phyloP scores from a whole-genome alignment of 2,888 invertebrate species.

The Morpho deidamia region DNA sequence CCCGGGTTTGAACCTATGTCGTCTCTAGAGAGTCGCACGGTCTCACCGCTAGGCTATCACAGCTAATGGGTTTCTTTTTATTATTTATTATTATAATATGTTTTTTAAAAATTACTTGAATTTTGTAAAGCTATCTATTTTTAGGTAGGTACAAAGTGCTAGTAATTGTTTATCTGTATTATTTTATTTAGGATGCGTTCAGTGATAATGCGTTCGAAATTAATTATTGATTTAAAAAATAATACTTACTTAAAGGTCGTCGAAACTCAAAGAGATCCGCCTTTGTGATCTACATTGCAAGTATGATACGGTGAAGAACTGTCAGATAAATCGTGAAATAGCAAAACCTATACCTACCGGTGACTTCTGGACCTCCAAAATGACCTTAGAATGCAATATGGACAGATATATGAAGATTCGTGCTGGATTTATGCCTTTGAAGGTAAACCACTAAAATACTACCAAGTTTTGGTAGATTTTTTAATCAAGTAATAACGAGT shows the following conservation, averaged over 20 bases:
- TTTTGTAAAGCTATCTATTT: too few species aligned
- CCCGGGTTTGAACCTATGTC: too few species aligned
- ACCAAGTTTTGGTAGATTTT: not conserved
- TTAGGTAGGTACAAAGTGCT: too few species aligned
- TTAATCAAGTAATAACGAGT: not conserved
- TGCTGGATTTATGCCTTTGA: conserved; percentile 43
- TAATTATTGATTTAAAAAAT: too few species aligned
- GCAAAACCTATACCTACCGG: conserved; percentile 40
- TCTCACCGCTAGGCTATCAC: too few species aligned
- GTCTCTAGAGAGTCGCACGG: too few species aligned
- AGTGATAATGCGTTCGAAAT: too few species aligned
- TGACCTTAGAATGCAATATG: conserved; percentile 57
- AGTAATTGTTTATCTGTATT: not conserved
- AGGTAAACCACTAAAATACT: conserved; percentile 28
- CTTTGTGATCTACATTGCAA: conserved; percentile 57
- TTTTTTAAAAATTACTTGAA: too few species aligned
- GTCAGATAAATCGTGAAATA: conserved; percentile 43
- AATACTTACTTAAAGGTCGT: conserved; percentile 34
- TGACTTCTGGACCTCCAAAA: conserved; percentile 47
- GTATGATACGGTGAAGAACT: conserved; percentile 40
- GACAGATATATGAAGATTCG: conserved; percentile 49
- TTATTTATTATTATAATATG: too few species aligned
- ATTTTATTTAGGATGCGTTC: too few species aligned
- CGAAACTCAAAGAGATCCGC: conserved; percentile 56
- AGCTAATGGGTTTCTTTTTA: too few species aligned